Conservation (phyloP, 2,797 vertebrate genomes). For the Malurus splendens region DNA sequence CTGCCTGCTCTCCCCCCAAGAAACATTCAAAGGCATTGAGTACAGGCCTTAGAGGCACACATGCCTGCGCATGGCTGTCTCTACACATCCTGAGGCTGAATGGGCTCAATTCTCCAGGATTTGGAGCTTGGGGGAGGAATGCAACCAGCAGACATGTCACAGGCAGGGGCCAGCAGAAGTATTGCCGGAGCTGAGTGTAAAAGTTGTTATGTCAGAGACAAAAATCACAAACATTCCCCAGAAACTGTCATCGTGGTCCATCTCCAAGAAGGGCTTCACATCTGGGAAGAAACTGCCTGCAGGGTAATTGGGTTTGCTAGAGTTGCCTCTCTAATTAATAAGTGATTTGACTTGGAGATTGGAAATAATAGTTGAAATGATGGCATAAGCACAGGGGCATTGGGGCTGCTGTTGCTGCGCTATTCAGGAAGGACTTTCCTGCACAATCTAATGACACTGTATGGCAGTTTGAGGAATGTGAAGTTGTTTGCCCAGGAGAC, state of each 20-base stretch:
- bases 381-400: constrained; percentile 60
- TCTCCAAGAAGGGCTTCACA: constrained; percentile 61
- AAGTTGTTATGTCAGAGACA: neutral
- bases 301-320: constrained; percentile 70
- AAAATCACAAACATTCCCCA: constrained; percentile 25
- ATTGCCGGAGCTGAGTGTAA: neutral
- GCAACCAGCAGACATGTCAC: neutral
- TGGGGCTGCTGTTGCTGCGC: constrained; percentile 35
- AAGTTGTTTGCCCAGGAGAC: constrained; percentile 66
- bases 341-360: constrained; percentile 78
- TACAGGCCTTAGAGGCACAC: neutral
- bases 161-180: neutral
- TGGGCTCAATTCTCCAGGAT: neutral
- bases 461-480: constrained; percentile 67
- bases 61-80: neutral
- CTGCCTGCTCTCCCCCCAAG: neutral
- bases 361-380: constrained; percentile 72
- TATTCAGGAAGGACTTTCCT: constrained; percentile 53
- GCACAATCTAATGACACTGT: constrained; percentile 58
- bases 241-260: constrained; percentile 50
- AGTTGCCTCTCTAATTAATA: constrained; percentile 77
- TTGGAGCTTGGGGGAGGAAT: neutral
- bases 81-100: neutral
- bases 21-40: neutral
- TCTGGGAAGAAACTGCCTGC: constrained; percentile 65